Base-by-base conservation (phyloP, 2,113 vertebrate species). In the Leucopsar rothschildi region DNA sequence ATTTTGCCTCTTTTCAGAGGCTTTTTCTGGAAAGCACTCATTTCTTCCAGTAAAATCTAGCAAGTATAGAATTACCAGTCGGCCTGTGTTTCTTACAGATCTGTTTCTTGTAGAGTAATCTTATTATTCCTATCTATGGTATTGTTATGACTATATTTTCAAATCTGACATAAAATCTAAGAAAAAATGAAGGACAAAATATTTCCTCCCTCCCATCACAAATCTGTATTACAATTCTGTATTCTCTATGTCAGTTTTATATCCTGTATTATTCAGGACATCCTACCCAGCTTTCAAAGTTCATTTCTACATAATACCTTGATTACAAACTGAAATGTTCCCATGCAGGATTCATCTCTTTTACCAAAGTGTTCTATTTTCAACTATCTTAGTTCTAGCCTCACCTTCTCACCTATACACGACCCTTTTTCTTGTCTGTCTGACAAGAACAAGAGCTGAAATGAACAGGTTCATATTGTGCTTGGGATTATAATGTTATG, bases 401-500 rank as follows among this genome's bases (percentile, higher is more conserved):
- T 45, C 52, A 76, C 28, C 45, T 81, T 92, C 71, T 31, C 71
- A 93, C 66, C 91, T 61, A 71, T 25, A 77, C 66, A 86, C 5
- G 89, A 95, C 82, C 69, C 94, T 96, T 86, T 88, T 73, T 95
- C 94, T 93, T 75, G 91, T 93, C 60, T 39, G 44, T 88, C 77
- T 93, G 96, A 96, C 86, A 97, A 94, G 92, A 70, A 90, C 87
- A 92, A 92, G 77, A 84, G 80, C 65, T 95, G 90, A 93, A 96
- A 95, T 64, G 91, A 93, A 87, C 82, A 93, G 81, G 64, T 94
- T 92, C 81, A 39, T 89, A 63, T 91, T 95, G 82, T 81, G 60
- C 86, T 92, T 65, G 80, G 53, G 91, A 95, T 85, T 97, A 83
- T 85, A 94, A 96, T 72, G 91, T 72, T 93, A 88, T 64, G 93